These are phyloP conservation scores for Kryptopterus vitreolus DNA, from an alignment of 2,797 vertebrate genomes.

Conservation along the genomic window DNA sequence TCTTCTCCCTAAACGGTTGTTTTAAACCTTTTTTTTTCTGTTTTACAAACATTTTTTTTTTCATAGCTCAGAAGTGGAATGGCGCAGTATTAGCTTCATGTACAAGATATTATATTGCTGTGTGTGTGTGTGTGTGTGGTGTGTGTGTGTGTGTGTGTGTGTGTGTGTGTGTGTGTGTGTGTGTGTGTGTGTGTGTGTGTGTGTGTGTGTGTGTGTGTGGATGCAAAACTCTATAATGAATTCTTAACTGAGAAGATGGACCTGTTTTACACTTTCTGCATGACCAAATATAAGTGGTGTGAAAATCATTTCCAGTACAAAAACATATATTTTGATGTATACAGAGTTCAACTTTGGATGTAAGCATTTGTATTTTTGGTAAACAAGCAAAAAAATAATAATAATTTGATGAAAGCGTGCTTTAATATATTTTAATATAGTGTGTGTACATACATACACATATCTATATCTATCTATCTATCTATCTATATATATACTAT, in stretches of 20 bases:
- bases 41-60: constrained; percentile 72
- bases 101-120: constrained; percentile 67
- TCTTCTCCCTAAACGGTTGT: constrained; percentile 57
- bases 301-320: constrained; percentile 68
- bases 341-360: constrained; percentile 65
- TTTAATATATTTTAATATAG: no score
- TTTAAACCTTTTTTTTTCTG: constrained; percentile 60
- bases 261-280: constrained; percentile 60
- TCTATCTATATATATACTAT: no score
- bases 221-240: constrained; percentile 53
- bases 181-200: constrained; percentile 65
- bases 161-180: constrained; percentile 55
- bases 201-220: constrained; percentile 22
- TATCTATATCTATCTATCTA: no score
- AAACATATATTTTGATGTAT: constrained; percentile 64
- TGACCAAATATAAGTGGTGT: constrained; percentile 71
- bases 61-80: constrained; percentile 67
- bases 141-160: constrained; percentile 30
- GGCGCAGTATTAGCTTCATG: constrained; percentile 80
- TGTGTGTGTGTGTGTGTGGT: constrained; percentile 67
- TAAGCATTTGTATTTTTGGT: constrained; percentile 63
- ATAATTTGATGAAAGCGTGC: background rate
- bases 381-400: background rate
- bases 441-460: no score
- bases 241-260: constrained; percentile 56